Percentiles rank a stretch among this genome's conserved stretches.
phyloP scores from a whole-genome alignment of 2,113 vertebrate species.

The Gila orcuttii region DNA sequence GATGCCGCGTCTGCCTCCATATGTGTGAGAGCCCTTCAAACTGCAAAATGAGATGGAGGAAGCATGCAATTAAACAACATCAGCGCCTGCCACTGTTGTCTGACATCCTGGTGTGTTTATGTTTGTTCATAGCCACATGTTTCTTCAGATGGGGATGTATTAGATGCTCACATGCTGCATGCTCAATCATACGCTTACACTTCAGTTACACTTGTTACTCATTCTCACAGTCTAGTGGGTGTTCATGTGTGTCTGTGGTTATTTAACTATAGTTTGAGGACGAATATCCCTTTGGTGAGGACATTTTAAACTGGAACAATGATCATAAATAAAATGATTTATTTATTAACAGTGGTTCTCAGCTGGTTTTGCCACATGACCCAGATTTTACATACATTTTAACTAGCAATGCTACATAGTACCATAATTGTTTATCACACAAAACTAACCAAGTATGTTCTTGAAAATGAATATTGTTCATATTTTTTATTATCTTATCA shows the following conservation, averaged over 20 bases:
- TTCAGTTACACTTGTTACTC: not conserved
- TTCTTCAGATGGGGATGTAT: not conserved
- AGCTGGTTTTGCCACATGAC: too few relatives aligned
- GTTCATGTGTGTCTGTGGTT: not conserved
- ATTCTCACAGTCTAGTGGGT: not conserved
- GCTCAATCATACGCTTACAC: not conserved
- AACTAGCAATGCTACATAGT: too few relatives aligned
- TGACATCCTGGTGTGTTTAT: conserved; percentile 1
- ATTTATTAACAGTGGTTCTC: too few relatives aligned
- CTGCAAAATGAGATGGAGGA: not conserved
- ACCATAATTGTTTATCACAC: too few relatives aligned
- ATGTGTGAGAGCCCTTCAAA: conserved; percentile 7
- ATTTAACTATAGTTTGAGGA: not conserved
- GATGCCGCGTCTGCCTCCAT: not conserved
- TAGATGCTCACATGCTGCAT: not conserved
- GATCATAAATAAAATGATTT: too few relatives aligned
- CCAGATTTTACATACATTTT: too few relatives aligned
- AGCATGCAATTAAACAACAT: not conserved
- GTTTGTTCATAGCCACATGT: conserved; percentile 4
- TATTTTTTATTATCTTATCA: too few relatives aligned
- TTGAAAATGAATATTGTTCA: too few relatives aligned
- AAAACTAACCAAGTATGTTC: too few relatives aligned
- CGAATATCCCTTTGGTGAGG: too few relatives aligned
- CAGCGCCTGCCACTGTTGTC: not conserved
- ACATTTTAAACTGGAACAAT: too few relatives aligned